Percentiles rank a stretch among this genome's conserved stretches.
phyloP scores from a whole-genome alignment of 2,888 invertebrate genomes.

The Pseudolycoriella hygida region DNA sequence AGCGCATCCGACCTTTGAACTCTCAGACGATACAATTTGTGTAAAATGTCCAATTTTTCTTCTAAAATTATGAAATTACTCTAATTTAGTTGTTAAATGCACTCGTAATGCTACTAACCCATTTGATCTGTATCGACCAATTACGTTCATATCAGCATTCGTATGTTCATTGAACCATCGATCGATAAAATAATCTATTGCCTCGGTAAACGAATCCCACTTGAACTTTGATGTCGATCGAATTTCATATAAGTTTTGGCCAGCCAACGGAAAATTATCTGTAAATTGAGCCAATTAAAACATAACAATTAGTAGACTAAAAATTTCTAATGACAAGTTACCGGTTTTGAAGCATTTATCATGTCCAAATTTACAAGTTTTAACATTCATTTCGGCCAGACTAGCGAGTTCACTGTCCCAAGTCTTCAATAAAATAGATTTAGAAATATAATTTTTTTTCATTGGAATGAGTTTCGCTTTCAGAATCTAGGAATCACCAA shows the following conservation, averaged over 20 bases:
- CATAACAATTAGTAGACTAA: background rate
- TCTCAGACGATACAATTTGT: constrained; percentile 23
- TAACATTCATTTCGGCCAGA: constrained; percentile 21
- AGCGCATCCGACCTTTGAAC: constrained; percentile 26
- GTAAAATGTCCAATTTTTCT: constrained; percentile 27
- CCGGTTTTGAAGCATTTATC: constrained; percentile 23
- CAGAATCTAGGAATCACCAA: background rate
- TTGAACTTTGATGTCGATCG: constrained; percentile 12
- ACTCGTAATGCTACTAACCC: constrained; percentile 11
- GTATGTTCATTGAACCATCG: constrained; percentile 24
- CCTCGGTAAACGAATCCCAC: constrained; percentile 14
- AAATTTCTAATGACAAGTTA: constrained; percentile 1
- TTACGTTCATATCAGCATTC: constrained; percentile 21
- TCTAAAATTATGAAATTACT: constrained; percentile 12
- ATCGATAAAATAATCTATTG: constrained; percentile 19
- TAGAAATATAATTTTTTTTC: too few relatives aligned
- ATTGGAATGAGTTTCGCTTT: background rate
- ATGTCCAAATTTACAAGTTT: constrained; percentile 21
- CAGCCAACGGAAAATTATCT: constrained; percentile 19
- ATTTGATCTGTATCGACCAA: constrained; percentile 22
- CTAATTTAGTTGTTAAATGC: background rate
- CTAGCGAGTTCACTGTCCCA: constrained; percentile 23
- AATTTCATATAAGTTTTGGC: constrained; percentile 21
- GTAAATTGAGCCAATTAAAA: constrained; percentile 12
- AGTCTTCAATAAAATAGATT: constrained; percentile 8